Evolutionary conservation across 2,797 vertebrate genomes (phyloP).

Genomic region (Chelonia mydas): DNA sequence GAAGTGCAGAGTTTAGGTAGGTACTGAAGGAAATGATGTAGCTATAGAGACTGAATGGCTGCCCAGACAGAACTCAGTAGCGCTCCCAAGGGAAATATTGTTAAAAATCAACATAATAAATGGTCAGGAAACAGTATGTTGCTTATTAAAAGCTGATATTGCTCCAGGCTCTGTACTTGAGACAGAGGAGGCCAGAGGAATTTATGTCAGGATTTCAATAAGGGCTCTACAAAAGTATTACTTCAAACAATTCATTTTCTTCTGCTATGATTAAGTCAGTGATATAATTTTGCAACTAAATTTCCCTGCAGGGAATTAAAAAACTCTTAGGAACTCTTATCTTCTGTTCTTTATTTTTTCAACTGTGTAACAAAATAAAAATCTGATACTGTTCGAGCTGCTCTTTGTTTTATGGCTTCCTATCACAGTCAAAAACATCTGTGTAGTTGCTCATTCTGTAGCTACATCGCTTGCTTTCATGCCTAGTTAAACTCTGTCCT

Average conservation of each 20-base stretch:
- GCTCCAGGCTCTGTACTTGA: background rate
- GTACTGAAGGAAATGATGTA: background rate
- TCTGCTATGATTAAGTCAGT: slow-evolving; percentile 66
- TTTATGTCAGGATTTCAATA: background rate
- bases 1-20: background rate
- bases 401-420: background rate
- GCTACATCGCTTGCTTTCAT: background rate
- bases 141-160: background rate
- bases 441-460: background rate
- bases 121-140: background rate
- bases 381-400: background rate
- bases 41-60: background rate
- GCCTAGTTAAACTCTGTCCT: background rate
- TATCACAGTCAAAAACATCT: background rate
- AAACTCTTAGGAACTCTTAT: slow-evolving; percentile 31
- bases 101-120: background rate
- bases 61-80: background rate
- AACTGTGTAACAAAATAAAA: background rate
- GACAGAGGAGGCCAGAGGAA: background rate
- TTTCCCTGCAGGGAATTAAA: slow-evolving; percentile 68
- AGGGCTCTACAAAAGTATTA: background rate
- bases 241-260: slow-evolving; percentile 67
- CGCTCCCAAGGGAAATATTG: background rate
- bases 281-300: slow-evolving; percentile 60
- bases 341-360: slow-evolving; percentile 16